Conservation (phyloP, 2,888 invertebrate genomes). For the Watsonalla cultraria region DNA sequence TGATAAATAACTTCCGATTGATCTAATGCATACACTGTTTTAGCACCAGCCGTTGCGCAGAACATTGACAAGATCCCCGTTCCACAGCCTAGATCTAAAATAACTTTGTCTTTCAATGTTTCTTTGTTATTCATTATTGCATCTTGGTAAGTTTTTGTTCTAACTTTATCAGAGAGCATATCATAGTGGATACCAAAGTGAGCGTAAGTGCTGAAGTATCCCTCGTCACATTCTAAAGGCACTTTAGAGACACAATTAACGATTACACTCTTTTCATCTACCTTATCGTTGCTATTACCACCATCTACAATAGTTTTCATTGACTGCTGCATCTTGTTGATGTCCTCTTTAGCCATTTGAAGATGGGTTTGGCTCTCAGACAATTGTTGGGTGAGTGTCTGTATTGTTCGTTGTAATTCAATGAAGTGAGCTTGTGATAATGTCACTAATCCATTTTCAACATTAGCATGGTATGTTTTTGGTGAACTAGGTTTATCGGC, state of each 20-base stretch:
- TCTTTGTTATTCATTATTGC: conserved; percentile 87
- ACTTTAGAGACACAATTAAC: conserved; percentile 67
- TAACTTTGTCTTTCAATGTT: conserved; percentile 85
- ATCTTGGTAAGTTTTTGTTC: conserved; percentile 92
- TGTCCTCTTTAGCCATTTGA: conserved; percentile 79
- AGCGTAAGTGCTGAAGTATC: conserved; percentile 90
- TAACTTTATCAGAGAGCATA: conserved; percentile 93
- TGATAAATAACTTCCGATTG: conserved; percentile 97
- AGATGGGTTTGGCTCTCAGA: conserved; percentile 79
- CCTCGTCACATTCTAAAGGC: conserved; percentile 83
- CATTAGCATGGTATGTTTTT: conserved; percentile 77
- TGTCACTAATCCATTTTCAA: conserved; percentile 80
- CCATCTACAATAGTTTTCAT: conserved; percentile 77
- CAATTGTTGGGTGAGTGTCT: conserved; percentile 75
- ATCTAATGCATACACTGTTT: conserved; percentile 94
- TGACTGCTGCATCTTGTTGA: conserved; percentile 79
- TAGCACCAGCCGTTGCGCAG: conserved; percentile 95
- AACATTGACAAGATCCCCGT: conserved; percentile 99
- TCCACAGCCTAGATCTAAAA: conserved; percentile 98
- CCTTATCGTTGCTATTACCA: conserved; percentile 25
- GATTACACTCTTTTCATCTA: conserved; percentile 26
- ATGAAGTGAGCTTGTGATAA: conserved; percentile 79
- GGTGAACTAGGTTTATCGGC: conserved; percentile 56
- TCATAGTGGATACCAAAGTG: conserved; percentile 96
- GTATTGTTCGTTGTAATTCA: conserved; percentile 80